A percentile compares a stretch with the other conserved stretches of the same genome.
These are phyloP conservation scores for Nerophis lumbriciformis DNA, from an alignment of 2,113 vertebrate species.

Conservation along the genomic window DNA sequence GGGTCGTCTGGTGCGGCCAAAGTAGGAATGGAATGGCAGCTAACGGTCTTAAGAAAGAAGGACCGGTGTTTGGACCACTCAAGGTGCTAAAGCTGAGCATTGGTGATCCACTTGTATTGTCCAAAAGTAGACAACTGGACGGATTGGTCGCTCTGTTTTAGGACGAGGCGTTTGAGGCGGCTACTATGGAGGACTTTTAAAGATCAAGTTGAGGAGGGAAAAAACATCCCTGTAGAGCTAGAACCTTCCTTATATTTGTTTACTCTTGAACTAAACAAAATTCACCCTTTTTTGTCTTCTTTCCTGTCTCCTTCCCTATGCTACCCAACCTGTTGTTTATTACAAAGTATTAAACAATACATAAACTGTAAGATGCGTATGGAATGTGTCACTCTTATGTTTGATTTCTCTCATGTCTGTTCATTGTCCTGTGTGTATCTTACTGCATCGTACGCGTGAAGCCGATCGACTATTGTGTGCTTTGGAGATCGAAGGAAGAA, in stretches of 20 bases:
- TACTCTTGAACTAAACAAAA: conserved; percentile 40
- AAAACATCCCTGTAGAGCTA: conserved; percentile 43
- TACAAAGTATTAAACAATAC: conserved; percentile 65
- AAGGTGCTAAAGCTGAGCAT: conserved; percentile 45
- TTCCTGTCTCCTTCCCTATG: conserved; percentile 36
- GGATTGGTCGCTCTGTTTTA: conserved; percentile 2
- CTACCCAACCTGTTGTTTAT: conserved; percentile 55
- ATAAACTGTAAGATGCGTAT: conserved; percentile 51
- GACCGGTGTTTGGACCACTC: conserved; percentile 38
- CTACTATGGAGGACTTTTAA: neutral
- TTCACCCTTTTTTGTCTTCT: conserved; percentile 39
- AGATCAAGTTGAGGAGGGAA: conserved; percentile 21
- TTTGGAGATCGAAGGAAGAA: conserved; percentile 57
- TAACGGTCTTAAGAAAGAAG: conserved; percentile 18
- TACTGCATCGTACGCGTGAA: conserved; percentile 50
- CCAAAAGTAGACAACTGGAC: neutral
- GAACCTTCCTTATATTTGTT: conserved; percentile 51
- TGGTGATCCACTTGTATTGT: conserved; percentile 16
- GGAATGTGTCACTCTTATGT: conserved; percentile 45
- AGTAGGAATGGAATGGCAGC: conserved; percentile 29
- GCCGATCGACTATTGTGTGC: conserved; percentile 59
- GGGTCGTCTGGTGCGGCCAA: conserved; percentile 11
- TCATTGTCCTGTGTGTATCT: conserved; percentile 50
- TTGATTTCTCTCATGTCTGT: conserved; percentile 37
- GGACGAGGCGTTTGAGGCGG: conserved; percentile 1